Conservation (phyloP, 2,797 vertebrate species). For the Limosa lapponica region DNA sequence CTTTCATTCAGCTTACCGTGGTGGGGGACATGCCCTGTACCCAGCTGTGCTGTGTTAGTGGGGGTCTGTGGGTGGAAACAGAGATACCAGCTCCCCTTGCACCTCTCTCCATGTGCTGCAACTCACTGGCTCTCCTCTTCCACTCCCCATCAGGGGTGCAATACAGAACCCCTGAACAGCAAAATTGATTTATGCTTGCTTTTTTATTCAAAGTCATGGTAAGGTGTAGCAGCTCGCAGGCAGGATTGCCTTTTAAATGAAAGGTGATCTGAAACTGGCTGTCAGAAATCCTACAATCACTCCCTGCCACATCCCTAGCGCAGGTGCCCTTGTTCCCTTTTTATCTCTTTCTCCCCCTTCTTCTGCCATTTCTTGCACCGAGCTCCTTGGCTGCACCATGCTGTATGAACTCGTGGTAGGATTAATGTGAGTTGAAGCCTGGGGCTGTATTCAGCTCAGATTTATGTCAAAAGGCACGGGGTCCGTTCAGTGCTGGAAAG, state of each 20-base stretch:
- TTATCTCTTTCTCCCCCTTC: background rate
- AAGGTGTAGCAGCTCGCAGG: background rate
- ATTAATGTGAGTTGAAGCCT: background rate
- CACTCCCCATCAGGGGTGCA: background rate
- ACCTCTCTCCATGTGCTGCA: accelerated
- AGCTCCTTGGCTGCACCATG: background rate
- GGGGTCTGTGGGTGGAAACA: background rate
- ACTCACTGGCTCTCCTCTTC: background rate
- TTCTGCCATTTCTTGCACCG: background rate
- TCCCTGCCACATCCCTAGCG: background rate
- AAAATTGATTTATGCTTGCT: background rate
- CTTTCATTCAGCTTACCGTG: background rate
- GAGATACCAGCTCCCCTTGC: background rate
- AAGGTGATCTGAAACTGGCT: background rate
- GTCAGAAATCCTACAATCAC: background rate
- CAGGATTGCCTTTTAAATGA: background rate
- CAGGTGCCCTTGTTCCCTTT: background rate
- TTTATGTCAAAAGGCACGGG: background rate
- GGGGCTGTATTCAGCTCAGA: background rate
- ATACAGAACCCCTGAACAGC: background rate
- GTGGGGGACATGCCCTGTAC: background rate
- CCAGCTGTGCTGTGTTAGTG: background rate
- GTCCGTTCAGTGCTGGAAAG: background rate
- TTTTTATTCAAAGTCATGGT: background rate
- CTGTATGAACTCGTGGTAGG: background rate